Conservation (phyloP, 2,888 invertebrate genomes). For the Diogma glabrata region DNA sequence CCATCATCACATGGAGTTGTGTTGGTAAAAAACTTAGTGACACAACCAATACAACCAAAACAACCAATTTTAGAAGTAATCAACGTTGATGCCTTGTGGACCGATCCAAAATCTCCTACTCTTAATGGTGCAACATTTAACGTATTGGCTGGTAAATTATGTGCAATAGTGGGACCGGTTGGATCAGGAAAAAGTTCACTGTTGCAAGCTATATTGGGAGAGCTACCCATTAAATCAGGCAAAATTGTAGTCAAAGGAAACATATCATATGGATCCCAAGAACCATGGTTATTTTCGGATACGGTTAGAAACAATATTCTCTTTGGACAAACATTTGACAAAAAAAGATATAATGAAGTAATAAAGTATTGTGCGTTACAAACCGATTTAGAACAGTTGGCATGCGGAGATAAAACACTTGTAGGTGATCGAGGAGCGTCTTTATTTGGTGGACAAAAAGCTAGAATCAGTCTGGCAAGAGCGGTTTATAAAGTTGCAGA, state of each 20-base stretch:
- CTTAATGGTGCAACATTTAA: conserved; percentile 42
- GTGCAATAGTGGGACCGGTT: conserved; percentile 63
- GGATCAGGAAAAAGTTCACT: conserved; percentile 63
- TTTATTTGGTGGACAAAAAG: conserved; percentile 58
- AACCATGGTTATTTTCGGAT: conserved; percentile 72
- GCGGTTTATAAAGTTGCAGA: conserved; percentile 43
- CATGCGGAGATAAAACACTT: conserved; percentile 43
- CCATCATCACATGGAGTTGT: conserved; percentile 19
- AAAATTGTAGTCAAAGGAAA: conserved; percentile 48
- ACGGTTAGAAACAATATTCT: conserved; percentile 74
- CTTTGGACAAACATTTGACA: conserved; percentile 47
- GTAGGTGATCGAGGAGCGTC: conserved; percentile 48
- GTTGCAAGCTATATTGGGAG: conserved; percentile 57
- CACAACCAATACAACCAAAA: no score
- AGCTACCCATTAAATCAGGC: conserved; percentile 46
- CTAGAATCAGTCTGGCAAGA: conserved; percentile 38
- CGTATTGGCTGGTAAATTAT: conserved; percentile 44
- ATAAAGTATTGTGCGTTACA: conserved; percentile 35
- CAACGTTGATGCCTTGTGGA: no score
- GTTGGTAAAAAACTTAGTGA: conserved; percentile 26
- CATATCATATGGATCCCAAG: conserved; percentile 70
- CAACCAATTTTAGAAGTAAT: no score
- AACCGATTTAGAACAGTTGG: conserved; percentile 42
- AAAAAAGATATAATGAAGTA: conserved; percentile 31
- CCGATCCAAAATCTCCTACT: no score